Base-by-base conservation (phyloP, 1,140 invertebrate genomes). In the Drosophila nasuta region DNA sequence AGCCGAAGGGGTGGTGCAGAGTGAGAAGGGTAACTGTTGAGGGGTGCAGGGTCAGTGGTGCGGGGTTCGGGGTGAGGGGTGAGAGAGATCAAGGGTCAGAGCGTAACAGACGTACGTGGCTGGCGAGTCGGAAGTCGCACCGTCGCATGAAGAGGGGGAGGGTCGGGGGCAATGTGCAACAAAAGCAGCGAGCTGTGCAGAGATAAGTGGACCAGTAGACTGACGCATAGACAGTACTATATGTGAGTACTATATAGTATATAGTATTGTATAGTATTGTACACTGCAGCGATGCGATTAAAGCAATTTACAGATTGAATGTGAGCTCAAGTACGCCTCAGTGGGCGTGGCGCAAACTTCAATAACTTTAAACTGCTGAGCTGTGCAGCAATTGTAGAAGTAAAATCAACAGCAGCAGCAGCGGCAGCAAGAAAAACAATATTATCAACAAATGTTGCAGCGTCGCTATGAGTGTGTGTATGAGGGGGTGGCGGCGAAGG, bases 231-330 rank as follows among this genome's bases (percentile, higher is more conserved):
- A 51, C 63, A 62, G 70, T 51, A 56, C 20, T 25, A 25, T 4
- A 25, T 25, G 20, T 20, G 41, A 43, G 41, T 43, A 13, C 41
- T 13, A 5, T 43, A n/a, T 7, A 65, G 81, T 78, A 68, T 73
- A 20, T 41, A 28, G 17, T 28, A 43, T 33, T 41, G 33, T 15
- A 51, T 11, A 58, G 25, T 43, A 17, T 30, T 13, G 48, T 64
- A 41, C 46, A 41, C 60, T 52, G 45, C 65, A 35, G 70, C 38
- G 78, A 91, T 83, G 65, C 79, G 81, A 91, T 91, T 91, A 87
- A 91, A 88, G 79, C 82, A 91, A 91, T 91, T 91, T 81, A 77
- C 88, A 81, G 88, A 91, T 91, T 91, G 80, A 75, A 85, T 51
- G 77, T 49, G 60, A 75, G 58, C 78, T 68, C 17, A 54, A 69